Percentiles rank a stretch among this genome's conserved stretches.
Evolutionary conservation across 2,113 vertebrate species (phyloP).

Genomic region (Symphodus melops): DNA sequence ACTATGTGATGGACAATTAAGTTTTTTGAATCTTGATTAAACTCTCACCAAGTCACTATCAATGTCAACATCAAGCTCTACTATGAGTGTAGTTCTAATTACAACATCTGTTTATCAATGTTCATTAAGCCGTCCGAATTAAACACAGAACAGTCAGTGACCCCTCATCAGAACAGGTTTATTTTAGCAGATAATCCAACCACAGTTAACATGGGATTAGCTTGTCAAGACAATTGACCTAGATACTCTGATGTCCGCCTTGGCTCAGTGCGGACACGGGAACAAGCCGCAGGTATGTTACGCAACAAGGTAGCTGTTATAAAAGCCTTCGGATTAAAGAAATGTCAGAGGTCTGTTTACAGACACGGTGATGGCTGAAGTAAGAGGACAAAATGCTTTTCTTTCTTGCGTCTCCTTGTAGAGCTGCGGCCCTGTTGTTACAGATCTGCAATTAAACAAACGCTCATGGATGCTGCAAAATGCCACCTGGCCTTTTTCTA

Average conservation of each 20-base stretch:
- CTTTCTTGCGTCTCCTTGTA: background rate
- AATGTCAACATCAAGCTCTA: background rate
- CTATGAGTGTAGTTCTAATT: constrained; percentile 10
- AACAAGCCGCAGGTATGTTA: constrained; percentile 53
- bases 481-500: constrained; percentile 37
- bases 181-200: constrained; percentile 67
- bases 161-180: constrained; percentile 52
- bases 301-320: constrained; percentile 31
- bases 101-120: constrained; percentile 55
- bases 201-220: constrained; percentile 65
- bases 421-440: background rate
- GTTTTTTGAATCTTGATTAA: too few species aligned
- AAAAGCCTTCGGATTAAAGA: constrained; percentile 26
- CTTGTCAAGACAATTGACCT: constrained; percentile 64
- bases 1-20: too few species aligned
- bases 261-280: constrained; percentile 26
- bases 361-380: background rate
- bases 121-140: constrained; percentile 44
- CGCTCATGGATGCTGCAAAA: constrained; percentile 44
- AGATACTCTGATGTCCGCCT: constrained; percentile 11
- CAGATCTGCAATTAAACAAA: constrained; percentile 26
- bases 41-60: background rate
- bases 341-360: constrained; percentile 6
- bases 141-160: constrained; percentile 46
- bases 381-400: background rate